Conservation (phyloP, 2,888 invertebrate species). For the Brenthis hecate region DNA sequence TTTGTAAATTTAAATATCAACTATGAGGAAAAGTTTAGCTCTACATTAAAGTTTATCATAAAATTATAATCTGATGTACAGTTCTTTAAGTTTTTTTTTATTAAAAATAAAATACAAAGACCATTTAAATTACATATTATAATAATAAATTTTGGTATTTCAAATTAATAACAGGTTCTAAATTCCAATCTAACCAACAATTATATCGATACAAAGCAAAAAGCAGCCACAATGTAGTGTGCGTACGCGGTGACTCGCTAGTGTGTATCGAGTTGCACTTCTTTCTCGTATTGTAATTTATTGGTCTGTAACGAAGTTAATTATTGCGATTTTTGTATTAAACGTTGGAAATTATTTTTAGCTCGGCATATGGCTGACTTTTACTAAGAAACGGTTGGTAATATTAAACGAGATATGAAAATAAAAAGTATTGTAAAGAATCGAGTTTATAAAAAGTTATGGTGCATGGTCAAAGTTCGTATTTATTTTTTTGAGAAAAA, state of each 20-base stretch:
- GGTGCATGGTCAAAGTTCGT: conserved; percentile 10
- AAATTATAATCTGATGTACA: too few relatives aligned
- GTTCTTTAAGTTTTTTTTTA: too few relatives aligned
- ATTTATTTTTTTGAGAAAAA: conserved; percentile 1
- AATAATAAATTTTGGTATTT: too few relatives aligned
- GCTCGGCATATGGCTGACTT: conserved; percentile 68
- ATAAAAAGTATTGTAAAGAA: conserved; percentile 5
- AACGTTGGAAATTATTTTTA: conserved; percentile 82
- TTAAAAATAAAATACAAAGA: too few relatives aligned
- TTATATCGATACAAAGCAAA: conserved; percentile 24
- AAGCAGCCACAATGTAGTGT: conserved; percentile 40
- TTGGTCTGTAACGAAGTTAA: conserved; percentile 82
- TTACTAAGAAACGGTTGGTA: conserved; percentile 62
- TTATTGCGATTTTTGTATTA: conserved; percentile 83
- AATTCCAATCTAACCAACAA: conserved; percentile 1
- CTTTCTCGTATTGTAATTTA: conserved; percentile 82
- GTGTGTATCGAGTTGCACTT: conserved; percentile 73
- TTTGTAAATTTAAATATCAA: too few relatives aligned
- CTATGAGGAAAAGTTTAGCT: too few relatives aligned
- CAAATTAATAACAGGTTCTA: too few relatives aligned
- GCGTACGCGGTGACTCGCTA: conserved; percentile 44
- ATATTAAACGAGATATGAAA: conserved; percentile 18
- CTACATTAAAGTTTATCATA: too few relatives aligned
- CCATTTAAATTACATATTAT: too few relatives aligned
- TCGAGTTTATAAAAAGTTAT: background rate